These are phyloP conservation scores for Psittacula echo DNA, from an alignment of 2,797 vertebrate species.

Conservation along the genomic window DNA sequence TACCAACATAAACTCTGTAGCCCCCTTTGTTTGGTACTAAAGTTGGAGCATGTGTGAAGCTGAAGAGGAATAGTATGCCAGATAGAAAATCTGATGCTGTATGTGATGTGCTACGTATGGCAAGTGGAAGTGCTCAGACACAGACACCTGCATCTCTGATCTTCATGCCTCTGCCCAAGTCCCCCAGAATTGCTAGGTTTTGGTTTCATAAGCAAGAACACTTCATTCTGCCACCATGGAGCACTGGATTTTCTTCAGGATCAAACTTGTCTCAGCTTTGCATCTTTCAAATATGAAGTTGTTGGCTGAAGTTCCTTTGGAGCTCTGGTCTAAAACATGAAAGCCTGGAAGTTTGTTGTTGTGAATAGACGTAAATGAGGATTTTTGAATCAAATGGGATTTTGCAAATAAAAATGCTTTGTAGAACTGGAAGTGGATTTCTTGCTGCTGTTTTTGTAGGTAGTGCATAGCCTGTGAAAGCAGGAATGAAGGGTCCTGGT, in stretches of 20 bases:
- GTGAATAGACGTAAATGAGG: neutral
- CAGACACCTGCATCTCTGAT: neutral
- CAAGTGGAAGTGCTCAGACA: neutral
- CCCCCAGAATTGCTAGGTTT: neutral
- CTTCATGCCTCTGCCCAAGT: neutral
- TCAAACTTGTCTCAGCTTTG: neutral
- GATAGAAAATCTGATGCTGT: neutral
- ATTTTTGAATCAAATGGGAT: neutral
- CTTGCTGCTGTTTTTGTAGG: neutral
- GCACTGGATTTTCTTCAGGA: neutral
- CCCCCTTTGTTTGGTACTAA: neutral
- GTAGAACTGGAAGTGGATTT: neutral
- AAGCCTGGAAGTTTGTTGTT: neutral
- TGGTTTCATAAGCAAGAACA: neutral
- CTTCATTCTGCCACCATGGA: neutral
- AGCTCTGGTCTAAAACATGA: neutral
- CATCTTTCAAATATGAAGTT: neutral
- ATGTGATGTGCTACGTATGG: neutral
- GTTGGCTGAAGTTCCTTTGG: conserved; percentile 1
- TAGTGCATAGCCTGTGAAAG: accelerated
- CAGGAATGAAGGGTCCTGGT: accelerated
- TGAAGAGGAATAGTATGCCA: neutral
- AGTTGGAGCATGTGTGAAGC: accelerated
- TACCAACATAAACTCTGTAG: neutral
- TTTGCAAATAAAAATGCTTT: neutral